These are phyloP conservation scores for Halictus ligatus DNA, from an alignment of 2,888 invertebrate genomes.

Conservation along the genomic window DNA sequence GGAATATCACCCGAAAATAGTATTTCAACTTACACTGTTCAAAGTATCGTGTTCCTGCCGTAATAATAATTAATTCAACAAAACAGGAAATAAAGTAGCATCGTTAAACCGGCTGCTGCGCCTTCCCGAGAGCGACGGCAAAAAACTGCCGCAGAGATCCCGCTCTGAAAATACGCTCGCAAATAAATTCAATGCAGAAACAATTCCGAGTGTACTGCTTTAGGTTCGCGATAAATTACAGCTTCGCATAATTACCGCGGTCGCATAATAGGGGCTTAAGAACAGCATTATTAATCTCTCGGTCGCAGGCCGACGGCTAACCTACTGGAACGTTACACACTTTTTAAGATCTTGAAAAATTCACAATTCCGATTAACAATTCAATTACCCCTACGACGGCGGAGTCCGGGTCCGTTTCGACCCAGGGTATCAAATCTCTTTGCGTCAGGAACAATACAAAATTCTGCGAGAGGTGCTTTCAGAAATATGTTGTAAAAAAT, in stretches of 20 bases:
- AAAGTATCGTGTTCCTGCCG: not conserved
- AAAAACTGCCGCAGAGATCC: not conserved
- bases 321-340: not conserved
- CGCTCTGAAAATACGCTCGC: not conserved
- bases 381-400: not conserved
- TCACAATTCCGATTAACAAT: no score
- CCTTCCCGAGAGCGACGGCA: not conserved
- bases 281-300: not conserved
- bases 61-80: not conserved
- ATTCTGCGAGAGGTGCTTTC: not conserved
- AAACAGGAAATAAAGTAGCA: not conserved
- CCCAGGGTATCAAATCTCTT: not conserved
- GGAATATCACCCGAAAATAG: not conserved
- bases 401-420: not conserved
- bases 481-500: not conserved
- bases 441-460: not conserved
- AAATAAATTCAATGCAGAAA: not conserved
- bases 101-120: not conserved
- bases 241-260: not conserved
- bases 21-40: not conserved
- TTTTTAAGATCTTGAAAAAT: not conserved
- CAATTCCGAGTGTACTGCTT: not conserved
- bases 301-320: slow-evolving; percentile 35
- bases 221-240: not conserved
- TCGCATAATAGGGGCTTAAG: not conserved